Evolutionary conservation across 1,140 invertebrate species (phyloP).

Genomic region (Drosophila grimshawi): DNA sequence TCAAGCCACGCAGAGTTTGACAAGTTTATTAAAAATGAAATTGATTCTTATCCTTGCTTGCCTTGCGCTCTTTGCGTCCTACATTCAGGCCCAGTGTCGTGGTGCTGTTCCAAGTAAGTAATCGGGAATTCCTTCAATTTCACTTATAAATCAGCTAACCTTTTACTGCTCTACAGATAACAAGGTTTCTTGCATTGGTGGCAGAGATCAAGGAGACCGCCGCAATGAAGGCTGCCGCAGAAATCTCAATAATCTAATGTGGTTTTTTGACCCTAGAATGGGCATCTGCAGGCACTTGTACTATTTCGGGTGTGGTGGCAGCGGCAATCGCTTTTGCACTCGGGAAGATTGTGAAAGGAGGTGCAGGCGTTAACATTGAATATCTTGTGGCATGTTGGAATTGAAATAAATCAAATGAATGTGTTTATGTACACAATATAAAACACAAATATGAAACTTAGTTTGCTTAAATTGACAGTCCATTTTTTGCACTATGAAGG

Average conservation of each 20-base stretch:
- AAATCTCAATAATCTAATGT: not conserved
- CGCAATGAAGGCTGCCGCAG: not conserved
- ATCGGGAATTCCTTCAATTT: not conserved
- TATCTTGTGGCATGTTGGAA: not conserved
- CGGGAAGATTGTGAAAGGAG: not conserved
- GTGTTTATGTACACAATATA: not conserved
- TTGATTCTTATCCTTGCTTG: slow-evolving; percentile 33
- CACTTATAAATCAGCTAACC: not conserved
- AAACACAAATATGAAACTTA: not conserved
- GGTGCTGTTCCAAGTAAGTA: not conserved
- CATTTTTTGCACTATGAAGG: no score
- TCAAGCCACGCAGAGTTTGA: slow-evolving; percentile 3
- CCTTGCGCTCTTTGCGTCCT: slow-evolving; percentile 17
- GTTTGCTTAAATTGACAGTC: no score
- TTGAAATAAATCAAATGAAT: no score
- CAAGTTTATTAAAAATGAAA: slow-evolving; percentile 26
- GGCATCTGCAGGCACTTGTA: not conserved
- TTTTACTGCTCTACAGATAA: not conserved
- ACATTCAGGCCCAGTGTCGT: slow-evolving; percentile 4
- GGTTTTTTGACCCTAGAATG: not conserved
- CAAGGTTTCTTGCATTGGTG: not conserved
- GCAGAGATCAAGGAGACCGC: not conserved
- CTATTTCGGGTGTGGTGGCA: slow-evolving; percentile 16
- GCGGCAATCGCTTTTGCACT: slow-evolving; percentile 15
- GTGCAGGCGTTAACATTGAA: not conserved